These are phyloP conservation scores for Drosophila melanosoma DNA, from an alignment of 2,888 invertebrate species.

Conservation along the genomic window DNA sequence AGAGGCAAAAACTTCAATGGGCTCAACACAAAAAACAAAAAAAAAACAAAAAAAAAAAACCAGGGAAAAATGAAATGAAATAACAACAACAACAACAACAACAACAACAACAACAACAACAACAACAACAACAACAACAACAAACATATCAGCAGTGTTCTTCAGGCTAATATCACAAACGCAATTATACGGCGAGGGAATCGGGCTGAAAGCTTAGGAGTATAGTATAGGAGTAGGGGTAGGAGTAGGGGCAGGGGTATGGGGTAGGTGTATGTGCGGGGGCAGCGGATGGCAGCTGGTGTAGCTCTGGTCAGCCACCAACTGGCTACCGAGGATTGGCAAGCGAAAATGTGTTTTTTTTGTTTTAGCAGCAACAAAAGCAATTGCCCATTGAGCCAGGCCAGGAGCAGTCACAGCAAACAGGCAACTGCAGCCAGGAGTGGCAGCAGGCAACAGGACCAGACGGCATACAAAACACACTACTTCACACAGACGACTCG, in stretches of 20 bases:
- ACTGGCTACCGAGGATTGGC: constrained; percentile 23
- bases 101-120: constrained; percentile 29
- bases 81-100: constrained; percentile 27
- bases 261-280: too few relatives aligned
- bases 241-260: neutral
- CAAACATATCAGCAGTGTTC: constrained; percentile 54
- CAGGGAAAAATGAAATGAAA: constrained; percentile 1
- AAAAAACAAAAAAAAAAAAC: constrained; percentile 22
- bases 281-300: neutral
- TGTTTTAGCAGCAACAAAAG: constrained; percentile 68
- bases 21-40: constrained; percentile 34
- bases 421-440: neutral
- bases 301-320: constrained; percentile 40
- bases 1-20: constrained; percentile 68
- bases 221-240: neutral
- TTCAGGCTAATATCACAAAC: constrained; percentile 80
- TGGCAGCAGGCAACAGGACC: constrained; percentile 12
- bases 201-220: constrained; percentile 4
- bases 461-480: constrained; percentile 18
- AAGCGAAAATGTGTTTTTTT: constrained; percentile 61
- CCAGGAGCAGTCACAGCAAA: constrained; percentile 20
- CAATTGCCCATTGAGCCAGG: constrained; percentile 63
- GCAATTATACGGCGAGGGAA: constrained; percentile 72
- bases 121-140: constrained; percentile 27
- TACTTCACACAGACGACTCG: constrained; percentile 23